A percentile compares a stretch with the other conserved stretches of the same genome.
These are phyloP conservation scores for Dolichopus griseipennis DNA, from an alignment of 2,888 invertebrate species.

Conservation along the genomic window DNA sequence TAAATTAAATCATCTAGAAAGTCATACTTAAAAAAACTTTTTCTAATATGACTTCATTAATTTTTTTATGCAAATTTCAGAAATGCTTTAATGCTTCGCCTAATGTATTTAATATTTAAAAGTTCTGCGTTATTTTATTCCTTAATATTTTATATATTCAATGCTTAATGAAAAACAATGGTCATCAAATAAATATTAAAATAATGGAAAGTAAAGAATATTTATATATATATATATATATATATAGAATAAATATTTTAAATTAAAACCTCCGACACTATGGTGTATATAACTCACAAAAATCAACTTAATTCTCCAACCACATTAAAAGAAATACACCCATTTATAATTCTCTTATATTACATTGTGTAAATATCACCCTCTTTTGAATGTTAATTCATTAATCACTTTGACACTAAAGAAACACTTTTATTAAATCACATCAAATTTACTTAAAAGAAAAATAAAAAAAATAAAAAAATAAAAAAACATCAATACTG, in stretches of 20 bases:
- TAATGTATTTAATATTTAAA: no score
- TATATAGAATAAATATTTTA: no score
- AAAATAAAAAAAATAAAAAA: background rate
- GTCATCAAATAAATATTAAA: no score
- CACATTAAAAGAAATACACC: background rate
- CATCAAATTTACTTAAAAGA: background rate
- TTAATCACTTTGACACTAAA: slow-evolving; percentile 4
- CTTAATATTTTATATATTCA: no score
- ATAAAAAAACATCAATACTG: background rate
- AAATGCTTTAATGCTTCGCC: no score
- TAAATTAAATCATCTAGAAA: no score
- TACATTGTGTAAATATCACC: background rate
- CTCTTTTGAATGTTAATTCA: background rate
- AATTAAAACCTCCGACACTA: background rate
- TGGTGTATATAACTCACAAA: background rate
- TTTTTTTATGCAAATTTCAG: no score
- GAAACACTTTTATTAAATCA: slow-evolving; percentile 1
- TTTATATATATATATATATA: background rate
- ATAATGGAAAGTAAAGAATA: no score
- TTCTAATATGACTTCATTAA: no score
- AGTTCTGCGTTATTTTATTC: no score
- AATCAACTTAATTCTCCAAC: background rate
- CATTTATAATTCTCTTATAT: background rate
- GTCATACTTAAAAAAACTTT: no score
- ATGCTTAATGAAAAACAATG: no score